These are phyloP conservation scores for Palythoa grandis DNA, from an alignment of 92 coral and sea anemone species.

Conservation along the genomic window DNA sequence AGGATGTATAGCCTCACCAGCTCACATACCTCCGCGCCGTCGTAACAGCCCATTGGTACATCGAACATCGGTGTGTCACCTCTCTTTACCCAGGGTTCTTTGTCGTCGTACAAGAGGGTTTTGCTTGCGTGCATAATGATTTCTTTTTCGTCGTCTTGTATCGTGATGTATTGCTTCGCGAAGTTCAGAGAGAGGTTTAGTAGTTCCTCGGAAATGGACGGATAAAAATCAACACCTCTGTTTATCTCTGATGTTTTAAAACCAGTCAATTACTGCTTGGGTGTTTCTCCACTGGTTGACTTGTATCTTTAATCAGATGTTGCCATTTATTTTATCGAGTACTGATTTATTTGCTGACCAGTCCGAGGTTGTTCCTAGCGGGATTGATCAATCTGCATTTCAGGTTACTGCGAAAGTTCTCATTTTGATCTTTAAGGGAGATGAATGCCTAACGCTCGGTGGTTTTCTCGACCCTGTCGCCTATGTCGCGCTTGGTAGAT, in stretches of 20 bases:
- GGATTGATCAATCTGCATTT: too few relatives aligned
- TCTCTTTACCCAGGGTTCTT: conserved; percentile 26
- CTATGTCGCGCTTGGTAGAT: too few relatives aligned
- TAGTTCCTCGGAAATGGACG: conserved; percentile 40
- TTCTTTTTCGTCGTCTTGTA: conserved; percentile 37
- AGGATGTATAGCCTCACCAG: not conserved
- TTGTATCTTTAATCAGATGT: too few relatives aligned
- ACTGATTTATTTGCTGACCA: too few relatives aligned
- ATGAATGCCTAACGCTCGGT: too few relatives aligned
- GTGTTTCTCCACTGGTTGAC: too few relatives aligned
- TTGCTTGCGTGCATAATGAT: conserved; percentile 54
- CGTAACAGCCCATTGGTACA: conserved; percentile 35
- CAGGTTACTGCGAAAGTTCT: too few relatives aligned
- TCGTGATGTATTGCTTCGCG: conserved; percentile 17
- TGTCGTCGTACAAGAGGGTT: conserved; percentile 49
- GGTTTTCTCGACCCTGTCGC: too few relatives aligned
- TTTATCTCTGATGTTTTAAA: conserved; percentile 29
- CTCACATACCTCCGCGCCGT: conserved; percentile 42
- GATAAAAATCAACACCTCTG: conserved; percentile 9
- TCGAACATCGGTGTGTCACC: conserved; percentile 8
- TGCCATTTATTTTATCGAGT: too few relatives aligned
- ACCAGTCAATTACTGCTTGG: too few relatives aligned
- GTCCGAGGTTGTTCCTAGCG: too few relatives aligned
- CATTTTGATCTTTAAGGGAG: too few relatives aligned
- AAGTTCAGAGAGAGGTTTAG: conserved; percentile 32